A percentile compares a stretch with the other conserved stretches of the same genome.
Evolutionary conservation across 2,113 vertebrate genomes (phyloP).

Genomic region (Rhinoptilus africanus): DNA sequence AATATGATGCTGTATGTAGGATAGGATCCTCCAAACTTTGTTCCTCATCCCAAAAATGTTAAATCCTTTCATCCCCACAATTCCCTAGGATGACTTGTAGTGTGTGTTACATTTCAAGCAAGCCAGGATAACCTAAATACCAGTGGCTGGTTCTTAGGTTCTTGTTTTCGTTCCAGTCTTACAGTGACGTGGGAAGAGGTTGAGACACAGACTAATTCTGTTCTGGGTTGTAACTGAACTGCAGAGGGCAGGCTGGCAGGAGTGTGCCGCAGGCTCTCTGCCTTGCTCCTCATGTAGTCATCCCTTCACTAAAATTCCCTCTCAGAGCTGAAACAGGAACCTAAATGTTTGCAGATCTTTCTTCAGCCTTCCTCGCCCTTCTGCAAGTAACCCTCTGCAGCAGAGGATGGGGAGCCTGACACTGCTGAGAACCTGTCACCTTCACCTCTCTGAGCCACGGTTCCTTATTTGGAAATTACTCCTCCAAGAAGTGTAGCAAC

Average conservation of each 20-base stretch:
- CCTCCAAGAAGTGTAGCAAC: not conserved
- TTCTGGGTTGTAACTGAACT: not conserved
- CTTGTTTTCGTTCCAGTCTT: not conserved
- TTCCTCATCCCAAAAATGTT: not conserved
- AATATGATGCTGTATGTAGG: not conserved
- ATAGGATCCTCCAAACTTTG: not conserved
- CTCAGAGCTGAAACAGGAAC: not conserved
- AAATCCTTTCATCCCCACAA: not conserved
- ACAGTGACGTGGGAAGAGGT: not conserved
- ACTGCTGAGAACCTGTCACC: not conserved
- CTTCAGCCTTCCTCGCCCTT: not conserved
- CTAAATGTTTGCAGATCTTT: not conserved
- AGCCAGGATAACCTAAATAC: not conserved
- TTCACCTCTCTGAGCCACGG: not conserved
- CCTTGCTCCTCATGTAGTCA: not conserved
- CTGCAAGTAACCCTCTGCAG: not conserved
- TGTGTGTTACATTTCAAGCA: not conserved
- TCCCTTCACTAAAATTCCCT: not conserved
- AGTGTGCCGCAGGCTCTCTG: not conserved
- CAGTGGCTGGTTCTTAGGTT: not conserved
- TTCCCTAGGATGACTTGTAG: not conserved
- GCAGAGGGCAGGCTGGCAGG: not conserved
- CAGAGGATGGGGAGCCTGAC: not conserved
- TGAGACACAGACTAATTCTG: not conserved
- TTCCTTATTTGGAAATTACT: not conserved